These are phyloP conservation scores for Vidua macroura DNA, from an alignment of 2,113 vertebrate species.

Conservation along the genomic window DNA sequence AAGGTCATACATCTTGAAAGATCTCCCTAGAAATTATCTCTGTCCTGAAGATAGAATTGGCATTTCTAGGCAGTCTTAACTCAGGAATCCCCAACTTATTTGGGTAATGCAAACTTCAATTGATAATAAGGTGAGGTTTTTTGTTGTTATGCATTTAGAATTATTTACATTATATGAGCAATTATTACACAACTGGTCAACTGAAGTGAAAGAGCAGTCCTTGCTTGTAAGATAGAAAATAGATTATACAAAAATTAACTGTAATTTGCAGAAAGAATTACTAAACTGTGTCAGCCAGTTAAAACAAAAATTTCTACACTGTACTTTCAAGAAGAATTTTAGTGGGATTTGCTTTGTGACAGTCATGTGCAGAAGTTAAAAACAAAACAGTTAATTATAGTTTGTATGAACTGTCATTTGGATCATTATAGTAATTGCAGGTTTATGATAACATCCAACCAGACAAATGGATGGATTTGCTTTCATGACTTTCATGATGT, in stretches of 20 bases:
- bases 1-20: neutral
- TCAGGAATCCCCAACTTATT: neutral
- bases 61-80: neutral
- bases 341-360: neutral
- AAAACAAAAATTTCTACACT: neutral
- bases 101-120: neutral
- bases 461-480: neutral
- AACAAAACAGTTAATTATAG: neutral
- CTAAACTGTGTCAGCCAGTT: neutral
- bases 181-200: neutral
- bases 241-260: neutral
- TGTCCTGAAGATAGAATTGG: neutral
- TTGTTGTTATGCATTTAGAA: neutral
- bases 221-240: neutral
- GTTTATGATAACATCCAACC: neutral
- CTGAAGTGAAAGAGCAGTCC: neutral
- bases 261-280: neutral
- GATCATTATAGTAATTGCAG: neutral
- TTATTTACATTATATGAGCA: neutral
- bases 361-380: neutral
- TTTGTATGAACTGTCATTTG: neutral
- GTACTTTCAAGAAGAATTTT: neutral
- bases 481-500: neutral
- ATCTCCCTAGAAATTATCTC: neutral
- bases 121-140: neutral